phyloP scores from a whole-genome alignment of 2,113 vertebrate species.

The Talpa occidentalis region DNA sequence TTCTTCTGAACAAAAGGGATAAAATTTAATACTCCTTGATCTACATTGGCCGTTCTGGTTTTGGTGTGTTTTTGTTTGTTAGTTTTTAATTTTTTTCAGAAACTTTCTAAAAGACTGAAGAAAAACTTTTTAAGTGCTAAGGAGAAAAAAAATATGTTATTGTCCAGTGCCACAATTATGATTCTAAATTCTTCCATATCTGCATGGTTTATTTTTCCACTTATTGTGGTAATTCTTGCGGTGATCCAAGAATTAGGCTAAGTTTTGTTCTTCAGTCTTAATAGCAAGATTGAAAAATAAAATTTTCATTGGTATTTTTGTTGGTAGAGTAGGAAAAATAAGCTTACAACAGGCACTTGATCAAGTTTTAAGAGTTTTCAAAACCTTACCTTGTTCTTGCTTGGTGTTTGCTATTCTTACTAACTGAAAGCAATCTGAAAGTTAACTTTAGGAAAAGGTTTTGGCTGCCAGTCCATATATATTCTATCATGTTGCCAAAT shows the following conservation, averaged over 20 bases:
- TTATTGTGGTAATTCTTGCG: neutral
- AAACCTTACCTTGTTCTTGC: constrained; percentile 21
- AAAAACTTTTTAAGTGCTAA: constrained; percentile 39
- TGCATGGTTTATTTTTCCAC: neutral
- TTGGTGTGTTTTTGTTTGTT: neutral
- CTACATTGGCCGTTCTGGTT: neutral
- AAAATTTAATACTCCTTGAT: neutral
- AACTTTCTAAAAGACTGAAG: constrained; percentile 45
- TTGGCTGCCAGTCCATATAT: neutral
- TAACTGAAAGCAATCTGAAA: constrained; percentile 21
- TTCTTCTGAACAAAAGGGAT: constrained; percentile 21
- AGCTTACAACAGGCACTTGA: neutral
- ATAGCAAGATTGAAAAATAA: constrained; percentile 58
- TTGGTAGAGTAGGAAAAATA: neutral
- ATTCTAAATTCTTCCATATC: constrained; percentile 8
- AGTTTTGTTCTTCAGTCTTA: constrained; percentile 49
- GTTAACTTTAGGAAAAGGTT: neutral
- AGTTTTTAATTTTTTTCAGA: neutral
- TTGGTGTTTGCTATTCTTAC: neutral
- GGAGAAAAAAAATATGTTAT: neutral
- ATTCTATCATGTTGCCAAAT: neutral
- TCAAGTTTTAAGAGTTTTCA: constrained; percentile 47
- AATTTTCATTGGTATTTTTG: constrained; percentile 48
- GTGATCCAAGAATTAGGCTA: constrained; percentile 28
- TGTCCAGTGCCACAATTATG: neutral